These are phyloP conservation scores for Trissonchulus latispiculum DNA, from an alignment of 2,888 invertebrate species.

Conservation along the genomic window DNA sequence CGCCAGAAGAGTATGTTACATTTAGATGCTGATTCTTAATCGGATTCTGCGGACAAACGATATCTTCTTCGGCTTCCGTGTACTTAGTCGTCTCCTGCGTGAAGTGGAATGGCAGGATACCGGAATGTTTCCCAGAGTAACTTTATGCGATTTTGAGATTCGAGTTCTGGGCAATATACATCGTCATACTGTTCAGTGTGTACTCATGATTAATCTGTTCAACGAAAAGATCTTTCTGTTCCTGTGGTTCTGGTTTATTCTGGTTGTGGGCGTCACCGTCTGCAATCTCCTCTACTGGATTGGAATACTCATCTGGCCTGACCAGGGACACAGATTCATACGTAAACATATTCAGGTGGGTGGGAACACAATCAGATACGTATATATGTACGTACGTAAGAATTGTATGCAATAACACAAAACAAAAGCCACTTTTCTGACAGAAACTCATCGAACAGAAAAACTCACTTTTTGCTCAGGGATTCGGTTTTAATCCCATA, in stretches of 20 bases:
- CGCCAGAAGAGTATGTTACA: too few relatives aligned
- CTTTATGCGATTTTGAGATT: conserved; percentile 41
- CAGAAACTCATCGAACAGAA: too few relatives aligned
- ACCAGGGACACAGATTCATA: conserved; percentile 15
- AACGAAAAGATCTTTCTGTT: conserved; percentile 41
- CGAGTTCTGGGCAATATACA: conserved; percentile 28
- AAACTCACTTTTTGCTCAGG: too few relatives aligned
- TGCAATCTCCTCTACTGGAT: conserved; percentile 42
- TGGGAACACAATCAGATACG: too few relatives aligned
- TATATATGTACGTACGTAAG: too few relatives aligned
- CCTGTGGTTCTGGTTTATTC: conserved; percentile 43
- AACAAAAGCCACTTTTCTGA: too few relatives aligned
- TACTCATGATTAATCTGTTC: conserved; percentile 44
- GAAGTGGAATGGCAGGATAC: conserved; percentile 44
- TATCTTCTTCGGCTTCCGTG: conserved; percentile 41
- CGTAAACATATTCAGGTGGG: neutral
- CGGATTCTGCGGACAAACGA: conserved; percentile 41
- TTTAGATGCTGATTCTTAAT: conserved; percentile 41
- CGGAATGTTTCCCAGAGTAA: conserved; percentile 43
- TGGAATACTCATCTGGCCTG: conserved; percentile 41
- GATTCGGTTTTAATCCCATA: too few relatives aligned
- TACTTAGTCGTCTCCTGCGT: conserved; percentile 40
- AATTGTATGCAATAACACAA: too few relatives aligned
- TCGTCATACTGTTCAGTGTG: conserved; percentile 43
- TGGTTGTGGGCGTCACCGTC: conserved; percentile 40